These are phyloP conservation scores for Daboia siamensis DNA, from an alignment of 2,113 vertebrate genomes.

Conservation along the genomic window DNA sequence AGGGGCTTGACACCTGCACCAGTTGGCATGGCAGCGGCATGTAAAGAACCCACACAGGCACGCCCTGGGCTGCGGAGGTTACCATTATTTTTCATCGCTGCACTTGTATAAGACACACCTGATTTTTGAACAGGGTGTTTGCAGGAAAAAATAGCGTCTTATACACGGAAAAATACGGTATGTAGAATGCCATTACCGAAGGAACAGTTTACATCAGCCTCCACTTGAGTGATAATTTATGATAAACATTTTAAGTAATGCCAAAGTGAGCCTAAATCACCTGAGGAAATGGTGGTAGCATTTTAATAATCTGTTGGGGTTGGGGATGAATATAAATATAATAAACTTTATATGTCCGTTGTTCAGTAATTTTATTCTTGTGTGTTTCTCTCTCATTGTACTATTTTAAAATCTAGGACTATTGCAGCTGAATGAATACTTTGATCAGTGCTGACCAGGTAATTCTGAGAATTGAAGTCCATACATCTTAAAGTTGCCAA, in stretches of 20 bases:
- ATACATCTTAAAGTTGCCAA: neutral
- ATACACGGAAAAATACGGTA: too few relatives aligned
- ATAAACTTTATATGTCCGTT: neutral
- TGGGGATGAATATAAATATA: neutral
- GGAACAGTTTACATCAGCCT: neutral
- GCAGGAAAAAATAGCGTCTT: too few relatives aligned
- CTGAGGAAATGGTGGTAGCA: neutral
- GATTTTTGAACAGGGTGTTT: too few relatives aligned
- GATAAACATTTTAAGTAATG: neutral
- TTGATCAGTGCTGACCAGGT: too few relatives aligned
- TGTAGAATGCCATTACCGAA: neutral
- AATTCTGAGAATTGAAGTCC: neutral
- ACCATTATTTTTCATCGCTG: too few relatives aligned
- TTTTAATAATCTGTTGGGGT: neutral
- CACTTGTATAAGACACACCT: too few relatives aligned
- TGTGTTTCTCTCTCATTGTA: neutral
- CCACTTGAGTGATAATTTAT: neutral
- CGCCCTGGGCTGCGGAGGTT: too few relatives aligned
- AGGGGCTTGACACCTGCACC: too few relatives aligned
- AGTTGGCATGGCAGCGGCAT: too few relatives aligned
- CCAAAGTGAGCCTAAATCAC: neutral
- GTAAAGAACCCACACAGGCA: too few relatives aligned
- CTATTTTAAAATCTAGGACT: neutral
- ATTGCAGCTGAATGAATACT: neutral
- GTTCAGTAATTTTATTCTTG: neutral